A percentile compares a stretch with the other conserved stretches of the same genome.
phyloP scores from a whole-genome alignment of 2,888 invertebrate genomes.

The Phrixothrix hirtus region DNA sequence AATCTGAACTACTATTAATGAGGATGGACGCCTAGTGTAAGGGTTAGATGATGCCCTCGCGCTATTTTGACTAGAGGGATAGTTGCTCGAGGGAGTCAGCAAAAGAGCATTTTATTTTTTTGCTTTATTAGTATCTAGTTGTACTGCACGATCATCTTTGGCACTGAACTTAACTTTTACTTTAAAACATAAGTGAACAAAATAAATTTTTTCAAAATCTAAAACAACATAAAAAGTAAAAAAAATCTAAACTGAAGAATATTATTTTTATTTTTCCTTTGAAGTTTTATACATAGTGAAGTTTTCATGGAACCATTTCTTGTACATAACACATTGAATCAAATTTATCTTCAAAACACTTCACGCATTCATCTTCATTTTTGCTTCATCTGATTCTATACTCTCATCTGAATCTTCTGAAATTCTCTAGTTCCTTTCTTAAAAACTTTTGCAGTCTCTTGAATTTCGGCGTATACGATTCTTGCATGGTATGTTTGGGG shows the following conservation, averaged over 20 bases:
- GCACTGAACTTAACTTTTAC: too few relatives aligned
- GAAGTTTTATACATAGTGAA: neutral
- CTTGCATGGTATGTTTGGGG: neutral
- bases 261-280: neutral
- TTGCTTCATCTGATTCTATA: neutral
- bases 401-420: neutral
- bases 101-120: neutral
- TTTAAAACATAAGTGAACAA: neutral
- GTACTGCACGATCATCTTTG: neutral
- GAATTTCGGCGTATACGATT: neutral
- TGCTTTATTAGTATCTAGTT: neutral
- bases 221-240: too few relatives aligned
- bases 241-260: too few relatives aligned
- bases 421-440: slow-evolving; percentile 1
- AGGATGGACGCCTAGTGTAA: neutral
- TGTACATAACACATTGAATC: slow-evolving; percentile 1
- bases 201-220: neutral
- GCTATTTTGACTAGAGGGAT: neutral
- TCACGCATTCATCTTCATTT: neutral
- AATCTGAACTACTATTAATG: too few relatives aligned
- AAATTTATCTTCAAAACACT: neutral
- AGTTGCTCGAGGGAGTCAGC: too few relatives aligned
- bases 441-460: neutral
- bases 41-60: neutral
- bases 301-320: neutral